These are phyloP conservation scores for Heliconius hewitsoni DNA, from an alignment of 1,140 invertebrate genomes.

Conservation along the genomic window DNA sequence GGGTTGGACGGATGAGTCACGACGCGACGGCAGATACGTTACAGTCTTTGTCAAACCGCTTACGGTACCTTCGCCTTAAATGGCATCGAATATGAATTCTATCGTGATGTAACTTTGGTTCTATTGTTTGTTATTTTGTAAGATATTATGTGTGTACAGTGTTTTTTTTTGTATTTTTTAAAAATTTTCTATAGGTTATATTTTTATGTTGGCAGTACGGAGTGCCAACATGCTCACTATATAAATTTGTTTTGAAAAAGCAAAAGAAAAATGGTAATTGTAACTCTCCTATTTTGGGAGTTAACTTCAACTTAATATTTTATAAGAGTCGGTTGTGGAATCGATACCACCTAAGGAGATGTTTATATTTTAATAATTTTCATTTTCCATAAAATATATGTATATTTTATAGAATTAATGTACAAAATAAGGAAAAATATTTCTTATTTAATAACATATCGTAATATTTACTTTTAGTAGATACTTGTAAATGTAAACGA, in stretches of 20 bases:
- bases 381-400: no score
- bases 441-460: no score
- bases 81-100: constrained; percentile 1
- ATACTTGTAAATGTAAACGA: background rate
- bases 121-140: constrained; percentile 9
- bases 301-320: no score
- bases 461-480: background rate
- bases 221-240: background rate
- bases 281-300: no score
- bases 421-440: no score
- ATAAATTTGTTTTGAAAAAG: no score
- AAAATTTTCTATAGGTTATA: background rate
- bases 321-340: no score
- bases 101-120: constrained; percentile 5
- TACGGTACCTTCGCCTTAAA: constrained; percentile 24
- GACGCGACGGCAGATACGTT: constrained; percentile 53
- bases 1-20: constrained; percentile 60
- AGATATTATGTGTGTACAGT: background rate
- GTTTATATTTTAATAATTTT: no score
- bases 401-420: no score
- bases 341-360: no score
- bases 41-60: constrained; percentile 54
- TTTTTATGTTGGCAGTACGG: background rate
- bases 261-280: no score
- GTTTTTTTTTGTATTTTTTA: background rate